These are phyloP conservation scores for Lateolabrax maculatus DNA, from an alignment of 2,797 vertebrate species.

Conservation along the genomic window DNA sequence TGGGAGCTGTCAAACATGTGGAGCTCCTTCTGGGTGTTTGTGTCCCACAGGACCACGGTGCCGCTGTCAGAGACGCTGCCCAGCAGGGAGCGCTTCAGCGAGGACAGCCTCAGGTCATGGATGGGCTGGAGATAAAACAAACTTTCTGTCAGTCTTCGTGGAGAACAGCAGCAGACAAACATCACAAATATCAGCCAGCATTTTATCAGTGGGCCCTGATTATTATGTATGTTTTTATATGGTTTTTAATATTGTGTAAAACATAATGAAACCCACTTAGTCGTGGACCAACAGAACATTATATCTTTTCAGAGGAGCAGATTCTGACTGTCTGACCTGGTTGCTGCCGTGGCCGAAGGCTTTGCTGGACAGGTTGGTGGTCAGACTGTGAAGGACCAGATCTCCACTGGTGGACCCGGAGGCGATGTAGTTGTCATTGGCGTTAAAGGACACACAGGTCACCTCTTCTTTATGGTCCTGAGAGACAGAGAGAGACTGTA, in stretches of 20 bases:
- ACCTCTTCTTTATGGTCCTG: constrained; percentile 97
- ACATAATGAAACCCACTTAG: no score
- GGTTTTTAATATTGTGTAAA: no score
- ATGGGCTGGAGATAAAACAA: constrained; percentile 85
- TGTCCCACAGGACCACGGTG: constrained; percentile 94
- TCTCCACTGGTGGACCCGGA: constrained; percentile 97
- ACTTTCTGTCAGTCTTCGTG: background rate
- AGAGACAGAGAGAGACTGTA: background rate
- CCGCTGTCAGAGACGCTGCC: constrained; percentile 95
- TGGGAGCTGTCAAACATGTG: constrained; percentile 92
- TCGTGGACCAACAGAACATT: background rate
- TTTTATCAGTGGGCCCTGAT: no score
- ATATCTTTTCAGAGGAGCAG: no score
- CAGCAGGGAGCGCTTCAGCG: constrained; percentile 92
- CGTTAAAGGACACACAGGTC: constrained; percentile 93
- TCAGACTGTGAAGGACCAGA: constrained; percentile 94
- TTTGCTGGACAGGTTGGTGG: constrained; percentile 94
- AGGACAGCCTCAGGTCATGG: constrained; percentile 92
- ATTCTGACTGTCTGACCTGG: constrained; percentile 86
- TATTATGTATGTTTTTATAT: no score
- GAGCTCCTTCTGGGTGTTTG: constrained; percentile 92
- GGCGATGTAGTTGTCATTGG: constrained; percentile 92
- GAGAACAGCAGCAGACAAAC: background rate
- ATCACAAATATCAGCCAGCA: background rate
- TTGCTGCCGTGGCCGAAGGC: constrained; percentile 92